These are phyloP conservation scores for Lichenostomus cassidix DNA, from an alignment of 2,113 vertebrate genomes.

Conservation along the genomic window DNA sequence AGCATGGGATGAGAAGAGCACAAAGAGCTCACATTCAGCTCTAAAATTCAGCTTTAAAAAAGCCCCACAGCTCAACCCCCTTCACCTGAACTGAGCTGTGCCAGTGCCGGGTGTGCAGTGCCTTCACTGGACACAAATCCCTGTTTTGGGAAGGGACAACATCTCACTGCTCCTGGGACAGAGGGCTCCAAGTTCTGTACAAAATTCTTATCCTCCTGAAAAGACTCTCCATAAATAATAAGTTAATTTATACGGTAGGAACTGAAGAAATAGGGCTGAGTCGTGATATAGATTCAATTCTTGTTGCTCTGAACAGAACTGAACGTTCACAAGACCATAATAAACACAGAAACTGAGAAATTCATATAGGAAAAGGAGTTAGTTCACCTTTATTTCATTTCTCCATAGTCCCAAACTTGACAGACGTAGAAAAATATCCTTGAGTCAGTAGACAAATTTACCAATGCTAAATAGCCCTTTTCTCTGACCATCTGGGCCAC, in stretches of 20 bases:
- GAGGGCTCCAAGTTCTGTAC: too few relatives aligned
- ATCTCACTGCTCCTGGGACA: accelerated
- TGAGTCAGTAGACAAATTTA: slow-evolving; percentile 62
- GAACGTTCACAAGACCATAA: not conserved
- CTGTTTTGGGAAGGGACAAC: accelerated
- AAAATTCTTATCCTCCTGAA: not conserved
- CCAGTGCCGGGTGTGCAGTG: accelerated
- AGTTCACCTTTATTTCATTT: slow-evolving; percentile 70
- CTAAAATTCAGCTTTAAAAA: accelerated
- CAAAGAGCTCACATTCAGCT: not conserved
- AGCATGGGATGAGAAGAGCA: not conserved
- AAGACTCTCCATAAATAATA: not conserved
- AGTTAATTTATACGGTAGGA: accelerated
- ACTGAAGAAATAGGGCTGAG: accelerated
- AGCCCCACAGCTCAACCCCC: accelerated
- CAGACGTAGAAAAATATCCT: slow-evolving; percentile 68
- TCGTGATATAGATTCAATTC: accelerated
- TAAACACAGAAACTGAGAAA: slow-evolving; percentile 31
- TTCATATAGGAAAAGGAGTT: slow-evolving; percentile 60
- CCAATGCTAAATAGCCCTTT: slow-evolving; percentile 53
- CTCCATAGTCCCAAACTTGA: slow-evolving; percentile 57
- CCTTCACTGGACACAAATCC: too few relatives aligned
- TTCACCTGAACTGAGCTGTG: accelerated
- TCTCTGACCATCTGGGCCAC: slow-evolving; percentile 28
- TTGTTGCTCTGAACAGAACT: too few relatives aligned